phyloP scores from a whole-genome alignment of 2,888 invertebrate species.

The Norana najaformis region DNA sequence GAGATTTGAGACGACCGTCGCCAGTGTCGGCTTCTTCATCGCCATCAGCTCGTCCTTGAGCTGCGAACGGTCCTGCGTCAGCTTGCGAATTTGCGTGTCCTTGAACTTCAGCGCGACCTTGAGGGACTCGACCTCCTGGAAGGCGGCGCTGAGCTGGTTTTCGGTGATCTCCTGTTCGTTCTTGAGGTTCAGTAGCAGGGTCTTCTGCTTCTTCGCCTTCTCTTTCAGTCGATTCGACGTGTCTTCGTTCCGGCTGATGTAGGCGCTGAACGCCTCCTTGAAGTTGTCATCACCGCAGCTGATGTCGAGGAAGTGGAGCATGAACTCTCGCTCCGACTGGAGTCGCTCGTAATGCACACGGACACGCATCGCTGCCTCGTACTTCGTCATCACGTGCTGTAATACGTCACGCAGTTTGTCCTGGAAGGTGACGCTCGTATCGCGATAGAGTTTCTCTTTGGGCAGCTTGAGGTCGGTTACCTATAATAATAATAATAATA shows the following conservation, averaged over 20 bases:
- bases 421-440: neutral
- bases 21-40: neutral
- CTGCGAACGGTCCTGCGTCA: conserved; percentile 14
- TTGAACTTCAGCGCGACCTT: conserved; percentile 21
- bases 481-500: neutral
- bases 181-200: neutral
- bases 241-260: neutral
- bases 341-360: neutral
- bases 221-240: neutral
- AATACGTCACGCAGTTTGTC: neutral
- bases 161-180: neutral
- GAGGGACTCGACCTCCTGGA: conserved; percentile 8
- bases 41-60: conserved; percentile 7
- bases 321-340: neutral
- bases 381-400: conserved; percentile 2
- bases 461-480: neutral
- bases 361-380: neutral
- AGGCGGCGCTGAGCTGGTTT: neutral
- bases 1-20: neutral
- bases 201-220: conserved; percentile 7
- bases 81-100: neutral
- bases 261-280: neutral
- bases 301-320: neutral
- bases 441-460: conserved; percentile 20
- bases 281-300: neutral